Evolutionary conservation across 2,113 vertebrate species (phyloP).

Genomic region (Psittacus erithacus): DNA sequence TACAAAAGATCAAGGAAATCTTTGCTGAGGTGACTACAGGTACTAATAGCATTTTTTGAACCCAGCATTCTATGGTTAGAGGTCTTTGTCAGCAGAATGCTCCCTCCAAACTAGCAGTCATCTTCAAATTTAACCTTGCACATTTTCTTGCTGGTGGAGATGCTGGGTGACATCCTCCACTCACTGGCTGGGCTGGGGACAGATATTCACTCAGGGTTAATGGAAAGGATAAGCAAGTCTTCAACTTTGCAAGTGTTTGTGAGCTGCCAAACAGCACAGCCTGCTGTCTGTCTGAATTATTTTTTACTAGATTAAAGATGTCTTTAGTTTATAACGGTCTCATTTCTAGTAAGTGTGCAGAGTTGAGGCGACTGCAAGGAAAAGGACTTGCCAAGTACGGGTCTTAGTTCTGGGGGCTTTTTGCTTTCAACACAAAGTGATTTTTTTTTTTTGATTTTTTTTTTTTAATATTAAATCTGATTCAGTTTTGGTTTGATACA

Average conservation of each 20-base stretch:
- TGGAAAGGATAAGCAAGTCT: not conserved
- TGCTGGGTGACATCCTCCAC: not conserved
- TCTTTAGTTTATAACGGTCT: not conserved
- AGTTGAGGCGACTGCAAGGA: not conserved
- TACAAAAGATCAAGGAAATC: not conserved
- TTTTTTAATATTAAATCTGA: not conserved
- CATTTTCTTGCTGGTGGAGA: not conserved
- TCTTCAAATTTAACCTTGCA: rapidly evolving
- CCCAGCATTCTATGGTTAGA: not conserved
- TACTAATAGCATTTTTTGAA: not conserved
- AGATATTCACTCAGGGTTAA: not conserved
- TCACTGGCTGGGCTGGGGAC: not conserved
- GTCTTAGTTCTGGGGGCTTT: not conserved
- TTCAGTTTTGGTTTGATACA: not conserved
- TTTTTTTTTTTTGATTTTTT: too few species aligned
- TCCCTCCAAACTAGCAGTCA: not conserved
- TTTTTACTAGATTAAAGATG: not conserved
- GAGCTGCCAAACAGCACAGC: not conserved
- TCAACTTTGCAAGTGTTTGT: not conserved
- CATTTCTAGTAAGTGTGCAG: not conserved
- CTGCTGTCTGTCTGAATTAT: not conserved
- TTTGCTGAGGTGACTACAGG: not conserved
- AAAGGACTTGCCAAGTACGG: not conserved
- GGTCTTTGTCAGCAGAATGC: not conserved
- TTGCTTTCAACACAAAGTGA: not conserved